phyloP scores from a whole-genome alignment of 23 tunicate genomes.

The Halocynthia aurantium region DNA sequence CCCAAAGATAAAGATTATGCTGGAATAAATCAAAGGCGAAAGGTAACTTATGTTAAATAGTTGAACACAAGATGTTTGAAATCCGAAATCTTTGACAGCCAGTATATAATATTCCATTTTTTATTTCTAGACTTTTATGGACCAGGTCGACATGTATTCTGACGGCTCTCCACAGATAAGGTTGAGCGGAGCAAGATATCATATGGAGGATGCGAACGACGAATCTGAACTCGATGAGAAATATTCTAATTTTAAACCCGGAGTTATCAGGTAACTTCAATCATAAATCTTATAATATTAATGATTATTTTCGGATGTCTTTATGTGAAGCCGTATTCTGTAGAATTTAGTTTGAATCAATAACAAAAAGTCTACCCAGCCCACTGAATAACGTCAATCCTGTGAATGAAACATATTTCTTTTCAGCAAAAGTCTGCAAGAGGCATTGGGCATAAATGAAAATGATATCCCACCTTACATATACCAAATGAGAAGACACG shows the following conservation, averaged over 20 bases:
- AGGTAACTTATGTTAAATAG: constrained; percentile 10
- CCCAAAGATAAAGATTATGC: constrained; percentile 38
- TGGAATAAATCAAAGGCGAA: constrained; percentile 45
- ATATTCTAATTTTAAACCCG: constrained; percentile 56
- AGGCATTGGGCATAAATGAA: constrained; percentile 64
- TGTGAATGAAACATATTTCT: background rate
- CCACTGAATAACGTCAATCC: too few species aligned
- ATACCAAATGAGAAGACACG: constrained; percentile 75
- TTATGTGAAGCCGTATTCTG: background rate
- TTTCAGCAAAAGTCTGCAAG: constrained; percentile 45
- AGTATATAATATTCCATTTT: background rate
- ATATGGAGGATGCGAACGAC: constrained; percentile 45
- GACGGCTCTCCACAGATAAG: constrained; percentile 46
- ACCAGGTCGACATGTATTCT: constrained; percentile 4
- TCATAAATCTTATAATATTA: background rate
- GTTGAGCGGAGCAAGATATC: constrained; percentile 37
- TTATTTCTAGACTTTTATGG: constrained; percentile 37
- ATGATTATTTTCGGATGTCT: background rate
- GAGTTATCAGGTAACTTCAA: constrained; percentile 38
- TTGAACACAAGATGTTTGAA: background rate
- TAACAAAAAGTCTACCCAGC: background rate
- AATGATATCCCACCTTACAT: constrained; percentile 75
- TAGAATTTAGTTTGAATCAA: too few species aligned
- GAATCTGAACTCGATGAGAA: constrained; percentile 25
- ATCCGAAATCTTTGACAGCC: background rate